Evolutionary conservation across 2,797 vertebrate species (phyloP), one percentile per base, ranked within the genome.

Genomic region (Poeciliopsis turneri): DNA sequence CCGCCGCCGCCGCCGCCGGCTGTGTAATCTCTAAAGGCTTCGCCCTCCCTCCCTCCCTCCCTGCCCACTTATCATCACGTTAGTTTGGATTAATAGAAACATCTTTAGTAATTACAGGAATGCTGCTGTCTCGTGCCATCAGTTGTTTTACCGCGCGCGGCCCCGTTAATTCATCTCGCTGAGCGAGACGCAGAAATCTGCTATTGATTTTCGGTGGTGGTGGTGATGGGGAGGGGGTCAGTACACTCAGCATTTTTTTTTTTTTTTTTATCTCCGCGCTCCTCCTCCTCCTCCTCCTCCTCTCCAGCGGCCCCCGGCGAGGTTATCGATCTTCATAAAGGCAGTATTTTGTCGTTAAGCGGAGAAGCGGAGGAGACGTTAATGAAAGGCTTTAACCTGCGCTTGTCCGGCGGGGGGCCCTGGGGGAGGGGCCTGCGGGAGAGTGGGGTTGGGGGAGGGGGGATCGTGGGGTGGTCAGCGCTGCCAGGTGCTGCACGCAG

Each of bases 321-420:
- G 88, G 45, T 80, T 94, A 92, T 83, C 78, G 89, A 94, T 96
- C 95, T 93, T 92, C 91, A 94, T 94, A 95, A 93, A 92, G 84
- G 90, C 88, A 80, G 90, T 86, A 87, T 93, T 95, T 92, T 93
- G 90, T 92, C 88, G 76, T 90, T 89, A 92, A 87, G 87, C 89
- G 85, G 85, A 93, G 86, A 76, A 78, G 85, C 84, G 59, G 85
- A 75, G 86, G 90, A 93, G 90, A 90, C 91, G 80, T 89, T 95
- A 94, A 94, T 94, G 91, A 94, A 95, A 94, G 90, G 90, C 92
- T 92, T 92, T 55, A 92, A 93, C 91, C 92, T 77, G 86, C 20
- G 49, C 33, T 83, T 90, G 89, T 90, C 87, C 68, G n/a, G 82
- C 68, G n/a, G 82, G 47, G 33, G 33, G 33, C 0, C 33, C 33